Conservation (phyloP, 1,140 invertebrate species). For the Delia radicum region DNA sequence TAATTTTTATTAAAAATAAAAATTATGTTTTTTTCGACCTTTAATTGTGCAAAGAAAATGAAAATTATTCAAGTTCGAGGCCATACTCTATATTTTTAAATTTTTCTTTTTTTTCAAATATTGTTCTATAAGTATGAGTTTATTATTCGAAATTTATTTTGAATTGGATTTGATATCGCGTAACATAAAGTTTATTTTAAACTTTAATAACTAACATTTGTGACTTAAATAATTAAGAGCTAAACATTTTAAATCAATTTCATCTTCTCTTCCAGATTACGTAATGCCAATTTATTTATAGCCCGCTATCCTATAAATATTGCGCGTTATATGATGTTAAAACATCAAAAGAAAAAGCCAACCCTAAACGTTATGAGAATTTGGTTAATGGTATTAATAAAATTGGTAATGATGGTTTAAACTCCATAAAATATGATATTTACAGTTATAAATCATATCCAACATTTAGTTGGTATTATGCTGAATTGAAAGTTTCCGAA, state of each 20-base stretch:
- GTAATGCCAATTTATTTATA: slow-evolving; percentile 76
- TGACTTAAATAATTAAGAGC: no score
- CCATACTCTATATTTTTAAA: no score
- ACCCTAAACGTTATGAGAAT: slow-evolving; percentile 84
- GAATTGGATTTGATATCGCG: no score
- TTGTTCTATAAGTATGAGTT: no score
- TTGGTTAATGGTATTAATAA: slow-evolving; percentile 79
- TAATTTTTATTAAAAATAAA: no score
- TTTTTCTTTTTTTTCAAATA: no score
- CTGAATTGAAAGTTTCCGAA: slow-evolving; percentile 61
- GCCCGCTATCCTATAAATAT: slow-evolving; percentile 83
- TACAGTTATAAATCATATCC: slow-evolving; percentile 68
- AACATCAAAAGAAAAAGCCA: slow-evolving; percentile 84
- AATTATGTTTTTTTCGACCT: no score
- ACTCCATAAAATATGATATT: slow-evolving; percentile 79
- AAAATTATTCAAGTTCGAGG: no score
- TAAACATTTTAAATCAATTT: background rate
- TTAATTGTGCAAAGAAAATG: no score
- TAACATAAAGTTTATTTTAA: no score
- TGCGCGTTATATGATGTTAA: slow-evolving; percentile 88
- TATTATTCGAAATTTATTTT: no score
- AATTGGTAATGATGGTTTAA: slow-evolving; percentile 83
- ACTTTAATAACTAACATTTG: no score
- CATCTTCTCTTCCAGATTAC: slow-evolving; percentile 60
- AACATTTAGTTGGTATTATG: slow-evolving; percentile 76